Percentiles rank a stretch among this genome's conserved stretches.
These are phyloP conservation scores for Plectrocnemia conspersa DNA, from an alignment of 1,140 invertebrate genomes.

Conservation along the genomic window DNA sequence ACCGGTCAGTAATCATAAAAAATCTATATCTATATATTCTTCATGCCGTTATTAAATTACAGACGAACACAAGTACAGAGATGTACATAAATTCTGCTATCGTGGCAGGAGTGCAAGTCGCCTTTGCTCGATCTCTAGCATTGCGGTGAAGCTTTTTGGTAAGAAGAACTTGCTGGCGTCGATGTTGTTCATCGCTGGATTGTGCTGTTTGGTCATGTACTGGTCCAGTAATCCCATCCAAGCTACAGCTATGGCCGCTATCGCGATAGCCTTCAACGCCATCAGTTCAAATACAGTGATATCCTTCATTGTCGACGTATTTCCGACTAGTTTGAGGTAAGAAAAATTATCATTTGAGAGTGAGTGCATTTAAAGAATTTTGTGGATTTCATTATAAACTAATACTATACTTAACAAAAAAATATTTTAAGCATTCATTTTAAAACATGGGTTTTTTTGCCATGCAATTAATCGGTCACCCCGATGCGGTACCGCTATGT, in stretches of 20 bases:
- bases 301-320: constrained; percentile 23
- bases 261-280: constrained; percentile 20
- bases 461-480: too few relatives aligned
- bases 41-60: constrained; percentile 2
- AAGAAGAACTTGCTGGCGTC: constrained; percentile 25
- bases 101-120: constrained; percentile 23
- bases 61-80: constrained; percentile 19
- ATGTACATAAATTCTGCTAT: constrained; percentile 25
- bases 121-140: constrained; percentile 8
- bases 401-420: too few relatives aligned
- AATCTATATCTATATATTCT: neutral
- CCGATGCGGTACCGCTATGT: too few relatives aligned
- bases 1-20: constrained; percentile 18
- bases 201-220: constrained; percentile 22
- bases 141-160: constrained; percentile 14
- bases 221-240: constrained; percentile 18
- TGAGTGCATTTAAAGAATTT: too few relatives aligned
- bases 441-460: too few relatives aligned
- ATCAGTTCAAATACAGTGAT: constrained; percentile 17
- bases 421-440: too few relatives aligned
- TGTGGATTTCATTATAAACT: too few relatives aligned
- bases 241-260: constrained; percentile 17
- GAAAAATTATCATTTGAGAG: too few relatives aligned
- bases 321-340: constrained; percentile 29
- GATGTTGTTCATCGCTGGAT: neutral